A percentile compares a stretch with the other conserved stretches of the same genome.
phyloP scores from a whole-genome alignment of 2,888 invertebrate species.

The Macrophya alboannulata region DNA sequence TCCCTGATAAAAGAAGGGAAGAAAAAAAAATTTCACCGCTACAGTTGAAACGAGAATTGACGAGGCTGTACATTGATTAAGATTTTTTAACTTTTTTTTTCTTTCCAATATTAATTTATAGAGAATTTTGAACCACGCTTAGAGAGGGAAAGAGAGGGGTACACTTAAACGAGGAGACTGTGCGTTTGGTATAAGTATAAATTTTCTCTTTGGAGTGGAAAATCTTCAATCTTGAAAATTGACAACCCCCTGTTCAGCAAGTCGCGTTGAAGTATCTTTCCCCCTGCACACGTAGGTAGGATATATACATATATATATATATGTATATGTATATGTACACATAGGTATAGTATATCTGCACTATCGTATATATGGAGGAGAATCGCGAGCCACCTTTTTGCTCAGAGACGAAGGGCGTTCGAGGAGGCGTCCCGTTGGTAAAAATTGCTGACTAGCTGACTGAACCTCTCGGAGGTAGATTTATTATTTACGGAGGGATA shows the following conservation, averaged over 20 bases:
- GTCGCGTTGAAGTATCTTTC: conserved; percentile 13
- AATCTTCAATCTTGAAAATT: conserved; percentile 48
- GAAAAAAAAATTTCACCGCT: not conserved
- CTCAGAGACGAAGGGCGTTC: not conserved
- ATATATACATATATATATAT: not conserved
- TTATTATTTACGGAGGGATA: conserved; percentile 63
- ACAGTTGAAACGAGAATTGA: too few relatives aligned
- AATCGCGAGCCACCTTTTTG: conserved; percentile 30
- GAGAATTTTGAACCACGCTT: not conserved
- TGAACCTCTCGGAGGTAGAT: conserved; percentile 61
- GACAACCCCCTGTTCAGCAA: conserved; percentile 11
- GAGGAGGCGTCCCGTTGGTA: conserved; percentile 37
- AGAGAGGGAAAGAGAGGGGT: not conserved
- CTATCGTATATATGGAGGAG: not conserved
- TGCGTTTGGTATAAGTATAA: not conserved
- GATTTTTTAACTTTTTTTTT: not conserved
- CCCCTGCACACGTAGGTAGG: not conserved
- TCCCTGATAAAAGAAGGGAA: too few relatives aligned
- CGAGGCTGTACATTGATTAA: not conserved
- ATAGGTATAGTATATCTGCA: not conserved
- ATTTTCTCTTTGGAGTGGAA: conserved; percentile 3
- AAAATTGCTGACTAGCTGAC: conserved; percentile 57
- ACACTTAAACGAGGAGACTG: not conserved
- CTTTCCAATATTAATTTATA: not conserved
- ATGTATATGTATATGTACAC: not conserved